These are phyloP conservation scores for Scarus forsteni DNA, from an alignment of 2,797 vertebrate species.

Conservation along the genomic window DNA sequence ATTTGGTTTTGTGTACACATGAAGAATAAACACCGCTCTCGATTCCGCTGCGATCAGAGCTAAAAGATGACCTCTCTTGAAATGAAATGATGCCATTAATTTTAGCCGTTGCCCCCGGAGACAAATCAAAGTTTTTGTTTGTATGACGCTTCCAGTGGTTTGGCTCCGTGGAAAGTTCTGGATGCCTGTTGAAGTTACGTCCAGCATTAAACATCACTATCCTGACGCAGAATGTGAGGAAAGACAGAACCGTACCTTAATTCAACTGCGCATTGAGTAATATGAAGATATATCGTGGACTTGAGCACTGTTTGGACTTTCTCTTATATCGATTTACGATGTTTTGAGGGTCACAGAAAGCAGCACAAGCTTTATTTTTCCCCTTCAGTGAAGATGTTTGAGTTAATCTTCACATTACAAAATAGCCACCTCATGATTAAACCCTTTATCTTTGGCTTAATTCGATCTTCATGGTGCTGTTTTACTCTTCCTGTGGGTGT, in stretches of 20 bases:
- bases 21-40: slow-evolving; percentile 60
- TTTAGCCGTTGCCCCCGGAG: slow-evolving; percentile 32
- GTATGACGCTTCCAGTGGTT: slow-evolving; percentile 42
- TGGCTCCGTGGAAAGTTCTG: slow-evolving; percentile 24
- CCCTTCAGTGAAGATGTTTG: too few relatives aligned
- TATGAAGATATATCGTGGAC: neutral
- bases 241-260: neutral
- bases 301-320: too few relatives aligned
- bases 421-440: too few relatives aligned
- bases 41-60: slow-evolving; percentile 41
- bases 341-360: neutral
- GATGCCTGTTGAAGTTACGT: slow-evolving; percentile 20
- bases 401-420: too few relatives aligned
- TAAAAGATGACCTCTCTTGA: slow-evolving; percentile 45
- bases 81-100: slow-evolving; percentile 48
- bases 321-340: neutral
- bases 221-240: neutral
- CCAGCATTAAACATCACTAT: slow-evolving; percentile 28
- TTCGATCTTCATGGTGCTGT: too few relatives aligned
- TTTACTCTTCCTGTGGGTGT: too few relatives aligned
- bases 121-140: slow-evolving; percentile 44
- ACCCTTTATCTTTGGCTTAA: too few relatives aligned
- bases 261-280: neutral
- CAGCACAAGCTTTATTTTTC: neutral
- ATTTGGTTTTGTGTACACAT: slow-evolving; percentile 44